These are phyloP conservation scores for Lateolabrax maculatus DNA, from an alignment of 2,797 vertebrate genomes.

Conservation along the genomic window DNA sequence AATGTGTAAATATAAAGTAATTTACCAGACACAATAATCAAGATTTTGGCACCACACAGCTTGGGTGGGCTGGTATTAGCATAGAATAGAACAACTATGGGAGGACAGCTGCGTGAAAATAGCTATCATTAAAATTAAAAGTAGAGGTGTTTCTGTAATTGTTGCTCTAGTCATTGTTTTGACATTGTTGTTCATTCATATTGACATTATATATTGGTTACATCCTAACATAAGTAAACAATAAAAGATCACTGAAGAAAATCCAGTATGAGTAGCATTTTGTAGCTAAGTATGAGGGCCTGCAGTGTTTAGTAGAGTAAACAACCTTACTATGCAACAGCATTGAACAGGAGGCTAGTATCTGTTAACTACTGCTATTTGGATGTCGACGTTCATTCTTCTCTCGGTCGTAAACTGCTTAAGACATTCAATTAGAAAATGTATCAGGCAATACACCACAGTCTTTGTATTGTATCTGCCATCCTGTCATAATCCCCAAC, in stretches of 20 bases:
- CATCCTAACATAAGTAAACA: not conserved
- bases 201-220: not conserved
- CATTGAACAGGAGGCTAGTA: not conserved
- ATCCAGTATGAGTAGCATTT: not conserved
- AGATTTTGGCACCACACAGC: not conserved
- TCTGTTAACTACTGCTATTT: not conserved
- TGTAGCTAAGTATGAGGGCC: not conserved
- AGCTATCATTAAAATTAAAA: not conserved
- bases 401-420: not conserved
- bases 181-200: not conserved
- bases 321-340: not conserved
- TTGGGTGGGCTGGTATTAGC: not conserved
- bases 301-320: not conserved
- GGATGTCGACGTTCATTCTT: not conserved
- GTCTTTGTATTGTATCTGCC: not conserved
- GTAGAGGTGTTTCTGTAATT: not conserved
- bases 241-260: not conserved
- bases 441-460: not conserved
- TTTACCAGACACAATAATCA: not conserved
- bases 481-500: not conserved
- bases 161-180: not conserved
- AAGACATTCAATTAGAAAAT: not conserved
- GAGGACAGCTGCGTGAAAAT: not conserved
- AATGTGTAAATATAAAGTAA: conserved; percentile 1
- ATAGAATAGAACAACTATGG: not conserved